These are phyloP conservation scores for Ochotona princeps DNA, from an alignment of 2,113 vertebrate genomes.

Conservation along the genomic window DNA sequence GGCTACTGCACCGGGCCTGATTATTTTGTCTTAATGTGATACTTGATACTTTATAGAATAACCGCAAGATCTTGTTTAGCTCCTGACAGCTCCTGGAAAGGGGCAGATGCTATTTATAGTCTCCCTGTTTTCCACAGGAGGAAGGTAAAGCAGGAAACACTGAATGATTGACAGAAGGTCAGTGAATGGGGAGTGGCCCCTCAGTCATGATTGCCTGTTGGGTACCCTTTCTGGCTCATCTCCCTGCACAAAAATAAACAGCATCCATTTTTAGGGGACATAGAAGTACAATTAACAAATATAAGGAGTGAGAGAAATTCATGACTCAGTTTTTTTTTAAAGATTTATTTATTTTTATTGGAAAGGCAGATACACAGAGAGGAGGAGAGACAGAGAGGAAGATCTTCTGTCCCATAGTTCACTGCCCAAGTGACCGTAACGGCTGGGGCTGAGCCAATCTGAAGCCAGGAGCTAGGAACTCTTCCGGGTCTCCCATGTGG, in stretches of 20 bases:
- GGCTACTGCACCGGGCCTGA: too few relatives aligned
- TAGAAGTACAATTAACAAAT: slow-evolving; percentile 15
- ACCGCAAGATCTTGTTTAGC: background rate
- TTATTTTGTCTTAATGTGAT: too few relatives aligned
- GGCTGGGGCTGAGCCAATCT: too few relatives aligned
- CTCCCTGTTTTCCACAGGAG: background rate
- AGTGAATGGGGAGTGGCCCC: background rate
- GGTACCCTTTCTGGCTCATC: background rate
- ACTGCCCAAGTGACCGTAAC: too few relatives aligned
- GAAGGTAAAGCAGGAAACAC: background rate
- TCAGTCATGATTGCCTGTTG: background rate
- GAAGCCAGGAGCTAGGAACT: too few relatives aligned
- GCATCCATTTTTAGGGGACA: background rate
- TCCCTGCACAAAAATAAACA: background rate
- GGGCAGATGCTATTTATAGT: background rate
- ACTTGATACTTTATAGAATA: background rate
- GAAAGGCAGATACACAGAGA: too few relatives aligned
- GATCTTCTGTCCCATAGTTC: too few relatives aligned
- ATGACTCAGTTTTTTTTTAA: background rate
- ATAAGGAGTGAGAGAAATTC: background rate
- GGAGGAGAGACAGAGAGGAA: too few relatives aligned
- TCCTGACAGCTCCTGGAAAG: background rate
- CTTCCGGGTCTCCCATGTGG: too few relatives aligned
- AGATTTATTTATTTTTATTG: background rate
- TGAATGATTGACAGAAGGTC: background rate